Percentiles rank a stretch among this genome's conserved stretches.
Evolutionary conservation across 2,888 invertebrate species (phyloP).

Genomic region (Dicyrtoma fusca): DNA sequence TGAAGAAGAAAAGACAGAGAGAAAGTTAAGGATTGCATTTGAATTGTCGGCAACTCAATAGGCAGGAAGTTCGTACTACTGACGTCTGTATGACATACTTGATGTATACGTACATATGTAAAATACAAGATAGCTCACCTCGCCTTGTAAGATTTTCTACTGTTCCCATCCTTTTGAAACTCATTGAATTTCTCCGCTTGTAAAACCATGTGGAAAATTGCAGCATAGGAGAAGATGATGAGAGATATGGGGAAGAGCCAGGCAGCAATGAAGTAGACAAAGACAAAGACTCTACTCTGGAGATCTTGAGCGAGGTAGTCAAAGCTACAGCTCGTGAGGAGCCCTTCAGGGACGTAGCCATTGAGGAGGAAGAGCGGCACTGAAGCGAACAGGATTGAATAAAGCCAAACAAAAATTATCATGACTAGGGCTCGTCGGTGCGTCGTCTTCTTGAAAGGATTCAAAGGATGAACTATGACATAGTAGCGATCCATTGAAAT

Average conservation of each 20-base stretch:
- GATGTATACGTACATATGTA: too few species aligned
- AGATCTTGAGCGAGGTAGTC: constrained; percentile 73
- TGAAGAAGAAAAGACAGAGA: too few species aligned
- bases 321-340: constrained; percentile 81
- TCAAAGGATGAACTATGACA: constrained; percentile 79
- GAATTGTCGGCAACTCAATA: too few species aligned
- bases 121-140: background rate
- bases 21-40: too few species aligned
- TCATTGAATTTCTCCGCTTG: constrained; percentile 62
- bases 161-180: constrained; percentile 4
- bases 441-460: constrained; percentile 69
- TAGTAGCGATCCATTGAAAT: constrained; percentile 81
- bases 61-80: too few species aligned
- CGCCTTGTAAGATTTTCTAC: background rate
- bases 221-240: constrained; percentile 74
- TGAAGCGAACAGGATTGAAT: constrained; percentile 70
- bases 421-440: constrained; percentile 67
- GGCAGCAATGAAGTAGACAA: constrained; percentile 74
- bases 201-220: constrained; percentile 70
- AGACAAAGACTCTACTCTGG: constrained; percentile 70
- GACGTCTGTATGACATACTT: too few species aligned
- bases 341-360: constrained; percentile 80
- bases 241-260: constrained; percentile 74
- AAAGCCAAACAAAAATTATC: constrained; percentile 72
- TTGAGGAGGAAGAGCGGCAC: constrained; percentile 76